Base-by-base conservation (phyloP, 2,888 invertebrate species). In the Erpobdella octoculata region DNA sequence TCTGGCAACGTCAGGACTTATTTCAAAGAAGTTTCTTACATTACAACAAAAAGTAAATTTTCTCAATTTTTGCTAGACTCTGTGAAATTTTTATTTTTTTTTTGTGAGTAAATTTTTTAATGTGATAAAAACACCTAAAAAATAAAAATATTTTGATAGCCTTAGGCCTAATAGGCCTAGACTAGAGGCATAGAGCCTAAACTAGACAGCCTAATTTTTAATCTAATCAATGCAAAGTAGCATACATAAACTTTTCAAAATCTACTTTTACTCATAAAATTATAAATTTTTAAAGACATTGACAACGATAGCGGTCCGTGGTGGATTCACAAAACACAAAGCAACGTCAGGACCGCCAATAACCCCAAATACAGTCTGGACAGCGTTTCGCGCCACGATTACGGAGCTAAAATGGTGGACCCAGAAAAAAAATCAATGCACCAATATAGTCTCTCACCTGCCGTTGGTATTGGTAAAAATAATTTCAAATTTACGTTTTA, bases 321-420 rank as follows among this genome's bases (percentile, higher is more conserved):
- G 53, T 53, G 53, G 53, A 53, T n/a, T 28, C 53, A 53, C 53
- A 53, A 53, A 53, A n/a, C 53, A n/a, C n/a, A n/a, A n/a, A n/a
- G n/a, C n/a, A 53, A 28, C 18, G n/a, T 15, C 8, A 15, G 21
- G 21, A n/a, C 21, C 21, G 18, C 21, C 21, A 53, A 53, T 28
- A 6, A 21, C 21, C 53, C 53, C 21, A 5, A 5, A 21, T 53
- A 53, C n/a, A 25, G 21, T 1, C 8, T 53, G 6, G 53, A 53
- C 1, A 53, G 53, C n/a, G 28, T 28, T 15, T 53, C 53, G 21
- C 53, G 53, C 53, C 53, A 53, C n/a, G 53, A 53, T n/a, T 53
- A 53, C 53, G 28, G 15, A n/a, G 21, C 53, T 12, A n/a, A n/a
- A n/a, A n/a, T n/a, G n/a, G n/a, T n/a, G n/a, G n/a, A n/a, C n/a